Evolutionary conservation across 2,113 vertebrate genomes (phyloP), one percentile per base, ranked within the genome.

Genomic region (Sialia sialis): DNA sequence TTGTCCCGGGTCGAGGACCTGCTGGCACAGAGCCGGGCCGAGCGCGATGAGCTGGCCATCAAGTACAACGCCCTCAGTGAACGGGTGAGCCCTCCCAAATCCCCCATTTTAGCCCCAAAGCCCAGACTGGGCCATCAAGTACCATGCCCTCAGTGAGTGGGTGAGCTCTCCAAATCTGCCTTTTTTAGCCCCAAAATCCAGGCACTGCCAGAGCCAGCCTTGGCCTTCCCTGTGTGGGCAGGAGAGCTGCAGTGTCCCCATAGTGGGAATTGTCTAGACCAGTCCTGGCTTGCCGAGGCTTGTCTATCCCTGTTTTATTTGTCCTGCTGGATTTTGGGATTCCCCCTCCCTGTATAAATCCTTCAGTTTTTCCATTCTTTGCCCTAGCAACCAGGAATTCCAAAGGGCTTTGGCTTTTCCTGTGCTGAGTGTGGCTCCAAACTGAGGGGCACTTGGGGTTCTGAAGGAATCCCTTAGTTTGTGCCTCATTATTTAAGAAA

Each of bases 1-100:
- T 97, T 99, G 91, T 98, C 98, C 2, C 98, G 98, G 0, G 97
- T 99, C 10, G 99, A 99, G 97, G 99, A 99, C 88, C 97, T 99
- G 85, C 98, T 99, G 97, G 98, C 99, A 0, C 99, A 99, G 97
- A 99, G 99, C 97, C 98, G 99, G 1, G 99, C 99, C 0, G 99
- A 99, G 91, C 98, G 99, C 0, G 99, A 99, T 16, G 99, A 99
- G 94, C 97, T 99, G 51, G 99, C 99, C 97, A 99, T 99, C 97
- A 99, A 99, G 91, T 99, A 99, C 91, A 98, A 98, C 0, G 98
- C 98, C 8, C 98, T 99, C 86, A 99, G 98, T 4, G 99, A 99
- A 97, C 94, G 99, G 98, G 99, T 99, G 89, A 96, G 98, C 27
- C 14, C 13, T 27, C 30, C 32, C 22, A n/a, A 46, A n/a, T 20